A percentile compares a stretch with the other conserved stretches of the same genome.
phyloP scores from a whole-genome alignment of 1,140 invertebrate genomes.

The Drosophila persimilis region DNA sequence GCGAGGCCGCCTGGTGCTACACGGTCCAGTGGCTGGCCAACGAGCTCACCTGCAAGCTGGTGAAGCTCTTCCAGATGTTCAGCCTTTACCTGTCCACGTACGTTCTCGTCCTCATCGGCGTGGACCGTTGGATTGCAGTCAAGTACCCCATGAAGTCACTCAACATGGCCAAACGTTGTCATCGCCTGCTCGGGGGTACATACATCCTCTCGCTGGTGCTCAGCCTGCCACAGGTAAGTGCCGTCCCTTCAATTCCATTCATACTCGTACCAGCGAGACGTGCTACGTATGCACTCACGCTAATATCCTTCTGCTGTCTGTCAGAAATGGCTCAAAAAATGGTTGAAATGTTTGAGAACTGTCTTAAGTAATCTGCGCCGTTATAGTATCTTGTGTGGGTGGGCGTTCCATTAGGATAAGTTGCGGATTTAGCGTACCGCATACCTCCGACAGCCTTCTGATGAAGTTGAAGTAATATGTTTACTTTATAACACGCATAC shows the following conservation, averaged over 20 bases:
- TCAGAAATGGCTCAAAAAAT: too few relatives aligned
- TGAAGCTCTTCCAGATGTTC: constrained; percentile 93
- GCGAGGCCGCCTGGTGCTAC: constrained; percentile 91
- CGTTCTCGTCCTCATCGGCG: constrained; percentile 90
- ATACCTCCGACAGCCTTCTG: constrained; percentile 14
- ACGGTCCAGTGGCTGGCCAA: constrained; percentile 92
- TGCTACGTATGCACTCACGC: too few relatives aligned
- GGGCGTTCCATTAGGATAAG: too few relatives aligned
- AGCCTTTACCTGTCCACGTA: constrained; percentile 93
- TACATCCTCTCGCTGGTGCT: constrained; percentile 89
- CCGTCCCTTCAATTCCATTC: background rate
- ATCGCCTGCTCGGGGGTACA: constrained; percentile 86
- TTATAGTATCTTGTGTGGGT: too few relatives aligned
- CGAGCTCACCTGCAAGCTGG: constrained; percentile 89
- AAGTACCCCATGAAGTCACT: constrained; percentile 90
- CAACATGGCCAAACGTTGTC: constrained; percentile 87
- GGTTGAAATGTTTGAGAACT: too few relatives aligned
- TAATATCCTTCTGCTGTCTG: too few relatives aligned
- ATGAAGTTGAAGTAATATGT: constrained; percentile 60
- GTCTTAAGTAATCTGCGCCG: too few relatives aligned
- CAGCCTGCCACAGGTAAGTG: constrained; percentile 91
- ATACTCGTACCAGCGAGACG: background rate
- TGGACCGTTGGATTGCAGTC: constrained; percentile 92
- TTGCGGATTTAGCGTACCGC: too few relatives aligned
- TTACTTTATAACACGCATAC: constrained; percentile 74